Evolutionary conservation across 2,113 vertebrate genomes (phyloP), one percentile per base, ranked within the genome.

Genomic region (Oceanites oceanicus): DNA sequence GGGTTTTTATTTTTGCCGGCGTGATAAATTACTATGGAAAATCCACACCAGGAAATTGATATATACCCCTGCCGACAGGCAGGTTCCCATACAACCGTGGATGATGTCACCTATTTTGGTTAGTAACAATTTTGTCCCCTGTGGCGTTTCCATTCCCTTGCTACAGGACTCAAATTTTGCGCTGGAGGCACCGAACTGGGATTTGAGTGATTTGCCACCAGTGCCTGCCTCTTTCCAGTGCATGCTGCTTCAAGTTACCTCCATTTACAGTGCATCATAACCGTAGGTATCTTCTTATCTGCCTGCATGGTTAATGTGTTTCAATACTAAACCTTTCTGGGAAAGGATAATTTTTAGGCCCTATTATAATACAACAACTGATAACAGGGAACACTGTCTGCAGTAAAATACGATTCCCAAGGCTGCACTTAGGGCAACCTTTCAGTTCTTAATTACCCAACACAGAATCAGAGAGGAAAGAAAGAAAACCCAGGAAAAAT

Each of bases 391-490:
- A 67, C 30, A 22, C 47, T 15, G 0, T 76, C 92, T 88, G 82
- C 86, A 63, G n/a, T 67, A 96, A 92, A 97, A 79, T 27, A 74
- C 7, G 3, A 81, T 92, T 96, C 88, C 88, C 94, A 94, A 89
- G 86, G 91, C 92, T 82, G 68, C 92, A 94, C 91, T 96, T 90
- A 84, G 92, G 47, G 56, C 83, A 93, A 44, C 78, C 45, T 93
- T 95, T 94, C 85, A 88, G 74, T 66, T 53, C 77, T 76, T 92
- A 94, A 96, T 93, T 93, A 90, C 58, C 42, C 29, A 20, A 32
- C 74, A 34, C 36, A 65, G 71, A 93, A 82, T 70, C 49, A 58
- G 76, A 95, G 50, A 75, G 56, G n/a, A 87, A 68, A 96, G 53
- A 84, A 88, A 83, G 76, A 84, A 93, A 92, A 61, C 32, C 74